Evolutionary conservation across 2,797 vertebrate species (phyloP).

Genomic region (Falco concolor): DNA sequence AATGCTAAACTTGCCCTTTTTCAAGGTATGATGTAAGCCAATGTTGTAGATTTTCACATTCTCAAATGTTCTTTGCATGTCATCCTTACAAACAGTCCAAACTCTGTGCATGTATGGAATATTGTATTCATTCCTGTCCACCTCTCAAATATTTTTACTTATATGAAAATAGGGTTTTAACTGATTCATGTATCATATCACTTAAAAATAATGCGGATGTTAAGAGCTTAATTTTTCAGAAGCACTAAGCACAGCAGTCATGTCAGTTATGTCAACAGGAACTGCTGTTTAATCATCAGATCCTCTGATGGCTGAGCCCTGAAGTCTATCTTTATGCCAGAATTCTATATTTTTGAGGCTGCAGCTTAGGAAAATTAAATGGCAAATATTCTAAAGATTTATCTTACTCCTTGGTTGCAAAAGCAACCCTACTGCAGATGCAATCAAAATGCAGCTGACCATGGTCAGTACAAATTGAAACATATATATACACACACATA

Average conservation of each 20-base stretch:
- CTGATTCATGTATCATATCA: not conserved
- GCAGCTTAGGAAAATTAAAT: not conserved
- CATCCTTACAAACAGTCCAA: not conserved
- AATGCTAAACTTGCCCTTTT: constrained; percentile 24
- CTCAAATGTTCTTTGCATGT: not conserved
- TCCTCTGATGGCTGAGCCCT: not conserved
- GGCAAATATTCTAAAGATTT: not conserved
- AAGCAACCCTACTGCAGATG: not conserved
- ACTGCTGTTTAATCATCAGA: not conserved
- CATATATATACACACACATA: not conserved
- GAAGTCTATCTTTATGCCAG: not conserved
- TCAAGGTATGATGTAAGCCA: not conserved
- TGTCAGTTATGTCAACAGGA: not conserved
- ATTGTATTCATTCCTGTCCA: not conserved
- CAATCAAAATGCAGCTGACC: constrained; percentile 25
- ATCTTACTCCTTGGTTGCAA: not conserved
- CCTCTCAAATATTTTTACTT: not conserved
- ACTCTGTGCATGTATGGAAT: not conserved
- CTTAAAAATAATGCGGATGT: not conserved
- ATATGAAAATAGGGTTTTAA: not conserved
- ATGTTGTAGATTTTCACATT: not conserved
- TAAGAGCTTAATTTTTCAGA: not conserved
- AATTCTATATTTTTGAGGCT: not conserved
- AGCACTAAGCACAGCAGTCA: not conserved
- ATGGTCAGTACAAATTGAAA: not conserved